These are phyloP conservation scores for Nyctalus aviator DNA, from an alignment of 2,797 vertebrate species.

Conservation along the genomic window DNA sequence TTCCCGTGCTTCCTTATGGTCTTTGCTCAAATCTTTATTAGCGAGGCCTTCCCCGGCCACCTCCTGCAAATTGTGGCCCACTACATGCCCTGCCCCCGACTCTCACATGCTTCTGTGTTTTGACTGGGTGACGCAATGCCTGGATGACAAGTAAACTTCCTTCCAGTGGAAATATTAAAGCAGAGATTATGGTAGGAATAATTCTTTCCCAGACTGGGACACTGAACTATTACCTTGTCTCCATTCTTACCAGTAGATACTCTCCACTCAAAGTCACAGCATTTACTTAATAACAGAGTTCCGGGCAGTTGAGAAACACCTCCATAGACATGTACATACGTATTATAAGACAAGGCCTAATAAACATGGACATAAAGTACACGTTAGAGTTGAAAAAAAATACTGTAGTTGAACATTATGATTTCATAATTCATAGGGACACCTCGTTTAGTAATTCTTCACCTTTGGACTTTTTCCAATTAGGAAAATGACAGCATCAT, in stretches of 20 bases:
- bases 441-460: constrained; percentile 28
- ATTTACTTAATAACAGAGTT: constrained; percentile 46
- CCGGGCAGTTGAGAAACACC: neutral
- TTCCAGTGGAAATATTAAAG: neutral
- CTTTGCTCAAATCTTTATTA: neutral
- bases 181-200: neutral
- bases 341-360: neutral
- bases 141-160: neutral
- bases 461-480: constrained; percentile 32
- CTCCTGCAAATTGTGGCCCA: neutral
- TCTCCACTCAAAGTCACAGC: neutral
- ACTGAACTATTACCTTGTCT: neutral
- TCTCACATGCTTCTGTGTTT: neutral
- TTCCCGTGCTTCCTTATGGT: neutral
- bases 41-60: neutral
- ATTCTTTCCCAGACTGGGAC: constrained; percentile 30
- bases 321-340: neutral
- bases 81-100: neutral
- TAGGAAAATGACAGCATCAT: neutral
- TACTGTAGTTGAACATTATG: constrained; percentile 12
- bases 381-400: constrained; percentile 37
- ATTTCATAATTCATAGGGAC: constrained; percentile 40
- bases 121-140: neutral
- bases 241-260: neutral
- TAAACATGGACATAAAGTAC: neutral